These are phyloP conservation scores for Hemiscyllium ocellatum DNA, from an alignment of 2,113 vertebrate genomes.

Conservation along the genomic window DNA sequence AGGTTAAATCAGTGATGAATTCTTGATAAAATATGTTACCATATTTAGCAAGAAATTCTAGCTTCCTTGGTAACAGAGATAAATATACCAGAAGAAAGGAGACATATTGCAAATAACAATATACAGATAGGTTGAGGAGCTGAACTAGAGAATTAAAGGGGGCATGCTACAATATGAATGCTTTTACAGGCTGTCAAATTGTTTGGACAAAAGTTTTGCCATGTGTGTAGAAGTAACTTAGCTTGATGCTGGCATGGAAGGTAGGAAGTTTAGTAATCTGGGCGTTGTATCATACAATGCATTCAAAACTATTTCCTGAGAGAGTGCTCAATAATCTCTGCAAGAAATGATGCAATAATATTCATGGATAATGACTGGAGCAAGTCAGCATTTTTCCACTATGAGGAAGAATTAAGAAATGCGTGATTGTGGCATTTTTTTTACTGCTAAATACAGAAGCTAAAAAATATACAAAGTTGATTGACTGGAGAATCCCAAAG, in stretches of 20 bases:
- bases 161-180: neutral
- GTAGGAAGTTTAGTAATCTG: no score
- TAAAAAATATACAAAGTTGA: neutral
- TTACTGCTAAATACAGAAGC: neutral
- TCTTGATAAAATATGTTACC: neutral
- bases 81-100: neutral
- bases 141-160: neutral
- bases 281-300: no score
- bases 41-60: neutral
- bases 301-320: neutral
- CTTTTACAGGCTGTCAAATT: neutral
- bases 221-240: constrained; percentile 1
- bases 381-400: neutral
- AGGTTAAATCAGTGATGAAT: neutral
- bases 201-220: neutral
- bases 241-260: no score
- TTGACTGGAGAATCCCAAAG: neutral
- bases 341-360: neutral
- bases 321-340: neutral
- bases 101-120: neutral
- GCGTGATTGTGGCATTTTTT: neutral
- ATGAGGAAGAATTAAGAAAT: neutral
- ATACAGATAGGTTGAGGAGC: neutral
- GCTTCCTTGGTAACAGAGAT: neutral
- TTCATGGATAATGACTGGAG: neutral